phyloP scores from a whole-genome alignment of 2,888 invertebrate species.

The Sepioteuthis lessoniana region DNA sequence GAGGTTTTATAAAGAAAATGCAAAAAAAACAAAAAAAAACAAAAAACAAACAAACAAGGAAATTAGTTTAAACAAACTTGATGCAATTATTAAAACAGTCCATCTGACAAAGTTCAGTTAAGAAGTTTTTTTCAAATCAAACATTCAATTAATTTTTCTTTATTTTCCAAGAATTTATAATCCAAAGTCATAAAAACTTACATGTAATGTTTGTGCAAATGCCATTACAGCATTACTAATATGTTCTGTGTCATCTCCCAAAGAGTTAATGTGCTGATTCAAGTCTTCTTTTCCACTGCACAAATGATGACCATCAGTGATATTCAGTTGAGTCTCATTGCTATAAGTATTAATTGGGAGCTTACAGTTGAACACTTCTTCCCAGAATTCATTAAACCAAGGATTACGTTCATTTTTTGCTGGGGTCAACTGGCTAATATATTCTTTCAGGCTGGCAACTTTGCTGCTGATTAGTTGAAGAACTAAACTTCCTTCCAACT shows the following conservation, averaged over 20 bases:
- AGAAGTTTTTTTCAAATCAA: no score
- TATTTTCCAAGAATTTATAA: no score
- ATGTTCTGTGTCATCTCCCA: neutral
- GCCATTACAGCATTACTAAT: conserved; percentile 45
- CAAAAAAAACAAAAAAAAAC: no score
- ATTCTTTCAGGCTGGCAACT: conserved; percentile 37
- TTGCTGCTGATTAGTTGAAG: neutral
- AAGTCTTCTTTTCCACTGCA: conserved; percentile 39
- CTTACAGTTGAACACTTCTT: conserved; percentile 36
- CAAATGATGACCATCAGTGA: neutral
- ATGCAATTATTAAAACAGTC: no score
- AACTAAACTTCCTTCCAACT: conserved; percentile 40
- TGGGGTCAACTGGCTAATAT: neutral
- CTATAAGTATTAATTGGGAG: neutral
- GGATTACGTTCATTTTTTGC: conserved; percentile 40
- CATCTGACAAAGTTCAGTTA: no score
- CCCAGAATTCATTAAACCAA: conserved; percentile 37
- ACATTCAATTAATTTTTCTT: no score
- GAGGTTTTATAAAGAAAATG: no score
- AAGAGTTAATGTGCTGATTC: neutral
- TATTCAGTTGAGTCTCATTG: neutral
- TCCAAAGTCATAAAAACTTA: no score
- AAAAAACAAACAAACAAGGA: no score
- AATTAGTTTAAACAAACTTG: no score
- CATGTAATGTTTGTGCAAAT: conserved; percentile 42